Conservation (phyloP, 2,113 vertebrate species). For the Hiodon alosoides region DNA sequence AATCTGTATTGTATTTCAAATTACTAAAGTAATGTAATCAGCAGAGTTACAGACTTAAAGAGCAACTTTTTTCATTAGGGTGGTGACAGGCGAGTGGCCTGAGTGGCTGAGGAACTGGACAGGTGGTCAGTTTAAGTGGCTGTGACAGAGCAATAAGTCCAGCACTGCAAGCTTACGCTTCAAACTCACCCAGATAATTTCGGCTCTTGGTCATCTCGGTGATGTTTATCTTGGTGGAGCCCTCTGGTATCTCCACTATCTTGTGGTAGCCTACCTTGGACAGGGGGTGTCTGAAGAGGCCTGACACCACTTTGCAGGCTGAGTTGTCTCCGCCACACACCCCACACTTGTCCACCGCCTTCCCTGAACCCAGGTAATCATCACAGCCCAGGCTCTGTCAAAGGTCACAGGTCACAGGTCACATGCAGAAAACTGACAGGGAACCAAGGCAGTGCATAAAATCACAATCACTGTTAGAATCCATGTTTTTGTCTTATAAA, state of each 20-base stretch:
- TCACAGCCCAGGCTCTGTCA: slow-evolving; percentile 85
- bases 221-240: slow-evolving; percentile 93
- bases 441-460: background rate
- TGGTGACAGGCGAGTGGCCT: too few relatives aligned
- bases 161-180: too few relatives aligned
- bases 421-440: background rate
- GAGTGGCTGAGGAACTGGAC: too few relatives aligned
- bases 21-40: too few relatives aligned
- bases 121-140: too few relatives aligned
- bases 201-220: slow-evolving; percentile 95
- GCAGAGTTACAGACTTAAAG: too few relatives aligned
- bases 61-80: too few relatives aligned
- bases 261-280: slow-evolving; percentile 91
- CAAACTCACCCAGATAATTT: slow-evolving; percentile 86
- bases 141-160: too few relatives aligned
- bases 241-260: slow-evolving; percentile 91
- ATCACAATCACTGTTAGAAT: background rate
- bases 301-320: slow-evolving; percentile 82
- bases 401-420: slow-evolving; percentile 3
- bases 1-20: too few relatives aligned
- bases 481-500: too few relatives aligned
- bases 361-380: slow-evolving; percentile 82
- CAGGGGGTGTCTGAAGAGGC: slow-evolving; percentile 81
- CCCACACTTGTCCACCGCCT: slow-evolving; percentile 84
- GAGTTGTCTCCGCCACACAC: slow-evolving; percentile 88